Evolutionary conservation across 2,113 vertebrate species (phyloP), one percentile per base, ranked within the genome.

Genomic region (Uropsilus gracilis): DNA sequence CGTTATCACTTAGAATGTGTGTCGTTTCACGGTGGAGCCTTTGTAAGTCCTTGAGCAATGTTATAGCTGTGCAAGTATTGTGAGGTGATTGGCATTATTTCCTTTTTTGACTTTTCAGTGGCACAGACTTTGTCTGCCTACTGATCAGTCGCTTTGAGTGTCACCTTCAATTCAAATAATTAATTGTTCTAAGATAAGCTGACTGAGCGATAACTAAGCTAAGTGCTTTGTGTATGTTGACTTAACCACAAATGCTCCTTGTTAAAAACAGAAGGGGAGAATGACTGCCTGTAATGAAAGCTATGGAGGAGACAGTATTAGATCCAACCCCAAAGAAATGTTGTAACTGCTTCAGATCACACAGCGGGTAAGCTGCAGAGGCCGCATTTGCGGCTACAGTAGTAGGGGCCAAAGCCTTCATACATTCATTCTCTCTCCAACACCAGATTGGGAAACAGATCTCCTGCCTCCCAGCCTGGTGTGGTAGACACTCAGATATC

Each of bases 111-210:
- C n/a, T 89, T 94, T 9, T 59, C 37, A 78, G 55, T 28, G 18
- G 11, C 71, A 71, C 12, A 85, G 44, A 9, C 17, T 84, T 76
- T 75, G 34, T 48, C 30, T 69, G 64, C 6, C 53, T 78, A 71
- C 2, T 93, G 48, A 63, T 61, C 61, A 75, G 14, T 18, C 34
- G 48, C 53, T 91, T 66, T 9, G 10, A 83, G 90, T 73, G 34
- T 46, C 17, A 34, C 6, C 3, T 84, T 95, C 30, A 96, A 88
- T 84, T 83, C 61, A 26, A 63, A 72, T 46, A 83, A n/a, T 37
- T 61, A 53, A 8, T 59, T 86, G 30, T 69, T 91, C 73, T 96
- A 85, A 92, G 85, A 85, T 75, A 68, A 68, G 71, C 34, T 81
- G 30, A 20, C 63, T 95, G 20, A 30, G 85, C 69, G 37, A 59